These are phyloP conservation scores for Tenthredo notha DNA, from an alignment of 2,888 invertebrate species.

Conservation along the genomic window DNA sequence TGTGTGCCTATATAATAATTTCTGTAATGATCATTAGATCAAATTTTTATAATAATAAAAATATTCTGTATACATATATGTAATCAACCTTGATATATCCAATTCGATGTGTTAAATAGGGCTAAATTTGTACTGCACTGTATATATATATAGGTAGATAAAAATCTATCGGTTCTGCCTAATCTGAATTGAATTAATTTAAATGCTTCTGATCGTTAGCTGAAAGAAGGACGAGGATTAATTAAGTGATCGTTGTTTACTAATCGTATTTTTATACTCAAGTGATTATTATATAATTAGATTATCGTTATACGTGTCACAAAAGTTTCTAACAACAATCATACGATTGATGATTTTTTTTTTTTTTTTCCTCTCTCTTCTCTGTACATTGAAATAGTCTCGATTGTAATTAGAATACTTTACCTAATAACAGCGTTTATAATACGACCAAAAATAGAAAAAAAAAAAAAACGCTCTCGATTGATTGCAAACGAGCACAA, in stretches of 20 bases:
- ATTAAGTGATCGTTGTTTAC: background rate
- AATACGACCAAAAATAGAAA: background rate
- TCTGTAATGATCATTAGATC: too few relatives aligned
- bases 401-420: background rate
- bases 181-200: background rate
- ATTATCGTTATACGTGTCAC: background rate
- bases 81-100: too few relatives aligned
- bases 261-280: background rate
- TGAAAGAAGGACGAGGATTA: background rate
- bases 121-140: background rate
- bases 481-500: background rate
- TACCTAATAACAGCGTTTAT: background rate
- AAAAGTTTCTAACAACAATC: background rate
- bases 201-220: background rate
- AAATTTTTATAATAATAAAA: too few relatives aligned
- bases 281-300: background rate
- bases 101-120: too few relatives aligned
- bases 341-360: rapidly evolving
- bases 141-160: background rate
- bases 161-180: background rate
- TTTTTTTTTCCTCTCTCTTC: background rate
- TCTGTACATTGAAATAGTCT: background rate
- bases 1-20: too few relatives aligned
- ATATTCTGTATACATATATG: too few relatives aligned
- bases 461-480: background rate